These are phyloP conservation scores for Tachycineta bicolor DNA, from an alignment of 2,113 vertebrate genomes.

Conservation along the genomic window DNA sequence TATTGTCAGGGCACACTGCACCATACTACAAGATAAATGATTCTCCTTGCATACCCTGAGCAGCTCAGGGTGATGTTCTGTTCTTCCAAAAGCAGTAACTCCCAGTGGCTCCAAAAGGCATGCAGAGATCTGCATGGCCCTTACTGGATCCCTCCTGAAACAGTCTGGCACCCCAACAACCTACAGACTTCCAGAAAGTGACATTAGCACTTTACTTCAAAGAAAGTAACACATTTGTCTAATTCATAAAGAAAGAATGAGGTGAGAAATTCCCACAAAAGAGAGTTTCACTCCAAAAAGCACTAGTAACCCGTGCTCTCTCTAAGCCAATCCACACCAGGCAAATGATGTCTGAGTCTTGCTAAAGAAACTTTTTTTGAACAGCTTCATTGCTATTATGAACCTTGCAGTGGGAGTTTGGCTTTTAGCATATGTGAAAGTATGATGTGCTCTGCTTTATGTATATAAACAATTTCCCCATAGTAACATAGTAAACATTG, in stretches of 20 bases:
- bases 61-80: neutral
- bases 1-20: neutral
- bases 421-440: neutral
- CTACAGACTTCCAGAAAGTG: neutral
- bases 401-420: neutral
- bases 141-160: neutral
- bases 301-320: neutral
- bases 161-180: neutral
- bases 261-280: neutral
- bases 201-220: neutral
- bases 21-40: neutral
- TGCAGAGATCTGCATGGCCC: neutral
- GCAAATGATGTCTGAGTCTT: neutral
- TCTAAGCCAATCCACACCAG: neutral
- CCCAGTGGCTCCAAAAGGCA: neutral
- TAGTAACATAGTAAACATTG: neutral
- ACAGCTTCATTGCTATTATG: constrained; percentile 8
- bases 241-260: neutral
- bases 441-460: neutral
- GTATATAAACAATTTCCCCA: neutral
- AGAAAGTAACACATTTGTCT: neutral
- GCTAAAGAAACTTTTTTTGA: neutral
- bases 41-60: neutral
- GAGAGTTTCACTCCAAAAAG: neutral
- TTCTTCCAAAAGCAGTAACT: neutral